Percentiles rank a stretch among this genome's conserved stretches.
These are phyloP conservation scores for Malurus elegans DNA, from an alignment of 2,113 vertebrate genomes.

Conservation along the genomic window DNA sequence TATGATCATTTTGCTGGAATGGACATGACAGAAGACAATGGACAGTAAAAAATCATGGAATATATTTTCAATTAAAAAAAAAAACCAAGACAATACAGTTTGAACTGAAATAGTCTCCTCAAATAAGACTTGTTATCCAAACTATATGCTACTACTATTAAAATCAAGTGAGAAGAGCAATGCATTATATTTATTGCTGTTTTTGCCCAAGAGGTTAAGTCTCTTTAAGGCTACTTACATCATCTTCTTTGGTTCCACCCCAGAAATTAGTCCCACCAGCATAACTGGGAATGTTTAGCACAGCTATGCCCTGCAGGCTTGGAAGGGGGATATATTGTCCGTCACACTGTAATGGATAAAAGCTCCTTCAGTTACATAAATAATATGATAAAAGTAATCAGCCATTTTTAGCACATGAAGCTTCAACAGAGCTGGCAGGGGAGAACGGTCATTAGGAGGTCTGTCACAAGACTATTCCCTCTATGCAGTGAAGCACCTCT, in stretches of 20 bases:
- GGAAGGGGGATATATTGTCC: constrained; percentile 98
- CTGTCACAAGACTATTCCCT: background rate
- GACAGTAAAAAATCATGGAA: background rate
- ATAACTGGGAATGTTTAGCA: constrained; percentile 96
- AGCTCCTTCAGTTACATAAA: constrained; percentile 13
- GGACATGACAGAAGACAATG: background rate
- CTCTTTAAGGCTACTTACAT: constrained; percentile 80
- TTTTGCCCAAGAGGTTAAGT: background rate
- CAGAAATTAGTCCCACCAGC: constrained; percentile 98
- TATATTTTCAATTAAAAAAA: background rate
- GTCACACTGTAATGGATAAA: constrained; percentile 85
- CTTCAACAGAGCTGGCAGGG: background rate
- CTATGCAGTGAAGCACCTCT: background rate
- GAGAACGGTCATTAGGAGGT: background rate
- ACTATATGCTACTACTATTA: background rate
- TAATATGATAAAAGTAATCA: background rate
- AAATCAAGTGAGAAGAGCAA: background rate
- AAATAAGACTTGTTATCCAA: background rate
- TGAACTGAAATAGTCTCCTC: background rate
- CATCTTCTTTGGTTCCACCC: constrained; percentile 98
- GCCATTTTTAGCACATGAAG: background rate
- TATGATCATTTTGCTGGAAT: background rate
- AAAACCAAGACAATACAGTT: background rate
- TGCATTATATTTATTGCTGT: background rate
- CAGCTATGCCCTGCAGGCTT: constrained; percentile 96